Evolutionary conservation across 2,113 vertebrate genomes (phyloP), one percentile per base, ranked within the genome.

Genomic region (Pteronura brasiliensis): DNA sequence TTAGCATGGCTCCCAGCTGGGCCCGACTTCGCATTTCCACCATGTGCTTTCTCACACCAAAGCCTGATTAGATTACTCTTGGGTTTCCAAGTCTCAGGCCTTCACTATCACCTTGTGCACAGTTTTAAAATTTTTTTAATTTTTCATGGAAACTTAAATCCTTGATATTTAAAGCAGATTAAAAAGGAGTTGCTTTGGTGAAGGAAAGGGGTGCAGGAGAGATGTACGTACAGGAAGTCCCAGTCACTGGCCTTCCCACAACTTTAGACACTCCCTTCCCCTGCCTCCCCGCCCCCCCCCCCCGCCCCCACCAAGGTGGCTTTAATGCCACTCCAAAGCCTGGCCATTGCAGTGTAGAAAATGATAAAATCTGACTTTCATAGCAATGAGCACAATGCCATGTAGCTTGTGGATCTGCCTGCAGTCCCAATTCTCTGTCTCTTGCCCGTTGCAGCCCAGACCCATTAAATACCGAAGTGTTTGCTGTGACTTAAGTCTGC

Each of bases 211-310:
- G 10, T n/a, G 1, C 1, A 7, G 8, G 36, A 55, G 31, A 90
- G 1, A 47, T 20, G 2, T 29, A 8, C 47, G 0, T 52, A 25
- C 3, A 49, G 11, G 7, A 21, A 84, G 8, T 31, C 2, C 14
- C 79, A 25, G 1, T 47, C 29, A 15, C 36, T 63, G 47, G 47
- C 31, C 36, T 21, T 0, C 8, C 23, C 25, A 15, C 36, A 1
- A 4, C 23, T 59, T 90, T 79, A 57, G 17, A 79, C 63, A 74
- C 3, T 36, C 34, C 31, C 2, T 10, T 55, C 52, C 34, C 1
- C 36, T 9, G 23, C 59, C 2, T 8, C 23, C 12, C 1, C n/a
- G n/a, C n/a, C 14, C 31, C 0, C 13, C 10, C 20, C 10, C 36
- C 12, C n/a, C 20, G 0, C 44, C 44, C 44, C 44, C 44, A 17